Conservation (phyloP, 2,113 vertebrate genomes). For the Peromyscus californicus region DNA sequence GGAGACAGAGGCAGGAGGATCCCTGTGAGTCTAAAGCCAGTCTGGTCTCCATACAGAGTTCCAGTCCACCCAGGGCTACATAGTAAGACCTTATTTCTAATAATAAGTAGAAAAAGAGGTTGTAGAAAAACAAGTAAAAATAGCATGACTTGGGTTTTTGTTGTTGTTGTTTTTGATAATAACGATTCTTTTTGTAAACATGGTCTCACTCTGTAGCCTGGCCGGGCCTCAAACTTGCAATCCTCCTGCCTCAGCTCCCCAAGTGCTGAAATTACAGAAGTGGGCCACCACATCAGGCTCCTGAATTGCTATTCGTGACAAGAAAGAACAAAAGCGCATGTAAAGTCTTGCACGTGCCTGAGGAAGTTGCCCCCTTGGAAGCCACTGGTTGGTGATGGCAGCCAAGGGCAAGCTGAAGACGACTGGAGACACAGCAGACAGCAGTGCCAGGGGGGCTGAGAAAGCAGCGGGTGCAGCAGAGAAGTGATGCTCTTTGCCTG, state of each 20-base stretch:
- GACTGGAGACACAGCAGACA: background rate
- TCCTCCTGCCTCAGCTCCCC: background rate
- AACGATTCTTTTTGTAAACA: background rate
- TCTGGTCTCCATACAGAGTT: background rate
- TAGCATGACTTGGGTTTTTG: background rate
- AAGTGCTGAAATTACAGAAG: background rate
- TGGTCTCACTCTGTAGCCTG: background rate
- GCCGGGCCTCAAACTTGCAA: background rate
- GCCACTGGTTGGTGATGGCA: background rate
- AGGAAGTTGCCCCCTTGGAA: background rate
- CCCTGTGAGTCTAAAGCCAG: background rate
- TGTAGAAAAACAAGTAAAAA: background rate
- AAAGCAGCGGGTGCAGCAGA: background rate
- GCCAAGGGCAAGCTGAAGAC: background rate
- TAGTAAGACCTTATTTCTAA: background rate
- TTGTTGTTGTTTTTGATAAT: background rate
- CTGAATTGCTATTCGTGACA: conserved; percentile 16
- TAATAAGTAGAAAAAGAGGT: background rate
- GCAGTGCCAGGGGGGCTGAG: background rate
- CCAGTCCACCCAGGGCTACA: background rate
- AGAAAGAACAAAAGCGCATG: conserved; percentile 3
- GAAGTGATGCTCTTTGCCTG: background rate
- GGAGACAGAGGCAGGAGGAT: background rate
- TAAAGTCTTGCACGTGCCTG: conserved; percentile 24
- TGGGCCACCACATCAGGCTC: background rate